Percentiles rank a stretch among this genome's conserved stretches.
phyloP scores from a whole-genome alignment of 2,888 invertebrate species.

The Scelioninae gen. 1 region DNA sequence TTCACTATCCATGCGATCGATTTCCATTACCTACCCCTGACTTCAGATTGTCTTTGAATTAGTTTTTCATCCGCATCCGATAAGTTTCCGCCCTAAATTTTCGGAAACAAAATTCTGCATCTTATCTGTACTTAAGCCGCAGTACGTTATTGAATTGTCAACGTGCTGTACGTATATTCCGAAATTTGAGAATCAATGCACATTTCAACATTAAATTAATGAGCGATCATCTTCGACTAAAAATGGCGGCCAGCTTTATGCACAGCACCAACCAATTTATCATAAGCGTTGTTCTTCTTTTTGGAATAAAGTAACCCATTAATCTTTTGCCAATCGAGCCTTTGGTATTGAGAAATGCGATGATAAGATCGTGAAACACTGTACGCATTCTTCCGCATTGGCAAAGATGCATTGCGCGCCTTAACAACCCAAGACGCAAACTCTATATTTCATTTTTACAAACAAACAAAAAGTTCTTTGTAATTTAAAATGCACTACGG shows the following conservation, averaged over 20 bases:
- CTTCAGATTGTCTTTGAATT: conserved; percentile 49
- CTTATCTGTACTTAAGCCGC: too few relatives aligned
- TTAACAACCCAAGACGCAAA: neutral
- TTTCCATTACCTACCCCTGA: conserved; percentile 38
- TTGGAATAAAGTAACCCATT: conserved; percentile 49
- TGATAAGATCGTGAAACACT: conserved; percentile 61
- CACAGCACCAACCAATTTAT: conserved; percentile 57
- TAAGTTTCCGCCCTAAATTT: conserved; percentile 12
- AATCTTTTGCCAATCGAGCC: conserved; percentile 62
- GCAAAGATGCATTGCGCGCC: conserved; percentile 48
- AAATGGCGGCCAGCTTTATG: conserved; percentile 50
- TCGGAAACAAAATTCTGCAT: conserved; percentile 2
- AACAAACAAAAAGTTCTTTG: too few relatives aligned
- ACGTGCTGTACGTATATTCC: neutral
- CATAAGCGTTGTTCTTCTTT: conserved; percentile 55
- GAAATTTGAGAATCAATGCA: conserved; percentile 8
- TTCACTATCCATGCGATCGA: conserved; percentile 36
- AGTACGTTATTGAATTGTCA: too few relatives aligned
- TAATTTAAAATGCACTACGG: too few relatives aligned
- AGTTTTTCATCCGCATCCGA: neutral
- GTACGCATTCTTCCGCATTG: conserved; percentile 56
- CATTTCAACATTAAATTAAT: conserved; percentile 55
- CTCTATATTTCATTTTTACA: too few relatives aligned
- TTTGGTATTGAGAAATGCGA: conserved; percentile 58
- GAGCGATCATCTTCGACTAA: conserved; percentile 57